These are phyloP conservation scores for Amazonetta brasiliensis DNA, from an alignment of 2,797 vertebrate species.

Conservation along the genomic window DNA sequence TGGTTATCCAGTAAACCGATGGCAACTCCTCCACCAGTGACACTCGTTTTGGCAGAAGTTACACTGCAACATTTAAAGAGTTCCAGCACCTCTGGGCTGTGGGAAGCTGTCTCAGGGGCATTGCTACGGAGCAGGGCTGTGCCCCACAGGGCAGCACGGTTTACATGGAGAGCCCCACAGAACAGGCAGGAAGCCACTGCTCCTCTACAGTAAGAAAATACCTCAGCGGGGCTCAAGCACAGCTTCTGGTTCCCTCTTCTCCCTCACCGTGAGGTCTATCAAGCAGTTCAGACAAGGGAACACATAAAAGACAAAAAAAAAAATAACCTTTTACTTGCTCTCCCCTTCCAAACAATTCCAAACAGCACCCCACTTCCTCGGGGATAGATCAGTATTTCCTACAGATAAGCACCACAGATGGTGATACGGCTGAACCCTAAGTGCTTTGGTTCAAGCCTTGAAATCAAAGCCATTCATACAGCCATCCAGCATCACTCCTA, in stretches of 20 bases:
- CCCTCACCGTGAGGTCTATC: too few relatives aligned
- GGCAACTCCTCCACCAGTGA: fast-evolving
- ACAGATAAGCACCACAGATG: background rate
- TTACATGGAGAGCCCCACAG: background rate
- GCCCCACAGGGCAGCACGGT: background rate
- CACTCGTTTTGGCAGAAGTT: fast-evolving
- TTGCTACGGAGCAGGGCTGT: fast-evolving
- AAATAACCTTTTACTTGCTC: background rate
- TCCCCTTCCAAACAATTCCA: background rate
- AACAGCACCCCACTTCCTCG: background rate
- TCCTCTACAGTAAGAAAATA: background rate
- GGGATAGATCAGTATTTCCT: background rate
- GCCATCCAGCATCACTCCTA: background rate
- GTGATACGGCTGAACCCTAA: background rate
- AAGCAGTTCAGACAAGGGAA: background rate
- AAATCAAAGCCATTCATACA: background rate
- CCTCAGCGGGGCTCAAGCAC: background rate
- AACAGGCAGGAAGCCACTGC: background rate
- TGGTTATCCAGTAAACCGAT: fast-evolving
- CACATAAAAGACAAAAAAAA: background rate
- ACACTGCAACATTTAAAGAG: fast-evolving
- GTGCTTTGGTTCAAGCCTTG: background rate
- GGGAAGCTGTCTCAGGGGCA: background rate
- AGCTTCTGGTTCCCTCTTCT: background rate
- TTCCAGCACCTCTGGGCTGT: background rate